These are phyloP conservation scores for Patella pellucida DNA, from an alignment of 2,888 invertebrate genomes.

Conservation along the genomic window DNA sequence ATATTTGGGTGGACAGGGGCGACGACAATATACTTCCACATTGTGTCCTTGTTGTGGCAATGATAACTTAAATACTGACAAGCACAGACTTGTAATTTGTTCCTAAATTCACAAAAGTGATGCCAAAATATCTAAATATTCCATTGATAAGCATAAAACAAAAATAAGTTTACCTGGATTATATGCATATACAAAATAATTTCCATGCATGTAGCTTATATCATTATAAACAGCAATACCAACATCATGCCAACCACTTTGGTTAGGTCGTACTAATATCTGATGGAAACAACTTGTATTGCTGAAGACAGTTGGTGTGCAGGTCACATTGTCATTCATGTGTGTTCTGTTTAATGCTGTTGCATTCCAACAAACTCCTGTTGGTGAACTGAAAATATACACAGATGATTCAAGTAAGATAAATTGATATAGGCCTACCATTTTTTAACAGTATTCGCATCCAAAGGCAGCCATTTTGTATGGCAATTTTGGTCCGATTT, in stretches of 20 bases:
- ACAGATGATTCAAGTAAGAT: background rate
- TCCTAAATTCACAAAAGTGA: no score
- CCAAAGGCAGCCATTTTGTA: no score
- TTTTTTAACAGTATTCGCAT: no score
- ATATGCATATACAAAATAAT: constrained; percentile 27
- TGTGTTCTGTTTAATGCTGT: constrained; percentile 24
- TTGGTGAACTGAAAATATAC: constrained; percentile 26
- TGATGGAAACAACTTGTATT: constrained; percentile 26
- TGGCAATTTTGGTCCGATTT: no score
- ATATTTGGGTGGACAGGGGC: no score
- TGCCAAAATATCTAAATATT: no score
- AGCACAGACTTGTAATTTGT: no score
- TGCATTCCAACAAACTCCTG: constrained; percentile 36
- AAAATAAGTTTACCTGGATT: constrained; percentile 26
- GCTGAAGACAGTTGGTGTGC: constrained; percentile 24
- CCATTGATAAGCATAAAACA: no score
- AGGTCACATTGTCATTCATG: constrained; percentile 19
- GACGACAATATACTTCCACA: no score
- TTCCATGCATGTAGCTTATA: constrained; percentile 29
- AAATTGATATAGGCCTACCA: background rate
- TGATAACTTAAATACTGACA: no score
- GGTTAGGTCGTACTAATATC: constrained; percentile 22
- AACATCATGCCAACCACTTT: constrained; percentile 32
- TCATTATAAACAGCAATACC: constrained; percentile 36
- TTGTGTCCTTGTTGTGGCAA: no score